Base-by-base conservation (phyloP, 2,797 vertebrate genomes). In the Gymnothorax reevesii region DNA sequence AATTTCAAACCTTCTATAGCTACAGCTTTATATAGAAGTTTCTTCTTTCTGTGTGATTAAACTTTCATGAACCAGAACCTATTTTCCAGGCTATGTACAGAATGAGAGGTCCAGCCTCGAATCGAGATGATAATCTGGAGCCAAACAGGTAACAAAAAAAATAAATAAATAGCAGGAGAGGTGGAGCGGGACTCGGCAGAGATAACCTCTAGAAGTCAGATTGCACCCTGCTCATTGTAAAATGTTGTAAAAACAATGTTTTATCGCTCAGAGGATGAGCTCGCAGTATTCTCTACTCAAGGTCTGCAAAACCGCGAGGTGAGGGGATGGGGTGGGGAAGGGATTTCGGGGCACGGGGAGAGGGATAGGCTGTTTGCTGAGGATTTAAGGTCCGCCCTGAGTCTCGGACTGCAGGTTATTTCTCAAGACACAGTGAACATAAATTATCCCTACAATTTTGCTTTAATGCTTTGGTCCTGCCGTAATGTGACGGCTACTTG, bases 161-260 rank as follows among this genome's bases (percentile, higher is more conserved):
- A 1, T 10, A 33, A 52, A 52, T 52, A 15, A 77, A 52, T 5
- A 20, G 7, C n/a, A 71, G 1, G 27, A 7, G 77, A 54, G 20
- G 17, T 80, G 77, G 77, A 80, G 13, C 20, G 8, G 27, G n/a
- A 77, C 71, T 4, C 62, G 4, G 71, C 73, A 79, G 64, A 87
- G 87, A 88, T 90, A 88, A 90, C 54, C 86, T 88, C 90, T 91
- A 87, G 66, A 88, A 64, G 85, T 66, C 77, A 88, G 83, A 90
- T 91, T 91, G 73, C 49, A 83, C 62, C 27, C 54, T 83, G 84
- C 25, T 27, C 77, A 88, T 83, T 90, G 92, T 91, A 92, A 93
- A 88, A 90, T 87, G 77, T 55, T 80, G 77, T 80, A 94, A 94
- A 94, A 94, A 91, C 20, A 83, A 84, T 82, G 87, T 91, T 85